Evolutionary conservation across 2,113 vertebrate genomes (phyloP), one percentile per base, ranked within the genome.

Genomic region (Actenoides lindsayi): DNA sequence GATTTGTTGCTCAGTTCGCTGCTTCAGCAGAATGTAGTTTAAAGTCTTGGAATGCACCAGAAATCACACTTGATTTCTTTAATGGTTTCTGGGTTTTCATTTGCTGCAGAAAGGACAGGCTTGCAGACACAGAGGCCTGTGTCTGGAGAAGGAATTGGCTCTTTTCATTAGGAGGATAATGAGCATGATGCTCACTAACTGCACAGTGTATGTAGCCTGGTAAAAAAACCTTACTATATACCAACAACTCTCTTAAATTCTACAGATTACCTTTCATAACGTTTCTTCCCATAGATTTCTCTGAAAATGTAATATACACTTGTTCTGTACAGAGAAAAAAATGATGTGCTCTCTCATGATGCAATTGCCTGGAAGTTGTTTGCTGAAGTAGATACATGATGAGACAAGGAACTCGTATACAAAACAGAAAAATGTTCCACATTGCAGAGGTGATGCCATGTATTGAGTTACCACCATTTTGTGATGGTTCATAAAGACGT

Each of bases 1-100:
- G 68, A 60, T 90, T 95, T 86, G 42, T 88, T 93, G 67, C 68
- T 93, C 71, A 87, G 48, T 73, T 95, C 83, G 28, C 16, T 48
- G 53, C 84, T 74, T 69, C 63, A 54, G 68, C 90, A 78, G 73
- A 94, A 83, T 54, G 6, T 39, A 13, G 54, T 86, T 83, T 87
- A 48, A 91, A 89, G 51, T 1, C 53, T 93, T 68, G 64, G 76
- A 78, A 44, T 78, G 68, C 85, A 35, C 68, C 85, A 94, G 71
- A 74, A 94, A 92, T 41, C 56, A 69, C 35, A 18, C 50, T 63
- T 68, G 35, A 59, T 70, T 60, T 79, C 18, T 57, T 57, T 68
- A 33, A 71, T 59, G 68, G 44, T 57, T 93, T 77, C 56, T 79
- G 51, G 15, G 41, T 35, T 86, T 91, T 94, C 59, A 67, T 77